Percentiles rank a stretch among this genome's conserved stretches.
These are phyloP conservation scores for Hydractinia echinata DNA, from an alignment of 30 jellyfish, hydroid and myxozoan species.

Conservation along the genomic window DNA sequence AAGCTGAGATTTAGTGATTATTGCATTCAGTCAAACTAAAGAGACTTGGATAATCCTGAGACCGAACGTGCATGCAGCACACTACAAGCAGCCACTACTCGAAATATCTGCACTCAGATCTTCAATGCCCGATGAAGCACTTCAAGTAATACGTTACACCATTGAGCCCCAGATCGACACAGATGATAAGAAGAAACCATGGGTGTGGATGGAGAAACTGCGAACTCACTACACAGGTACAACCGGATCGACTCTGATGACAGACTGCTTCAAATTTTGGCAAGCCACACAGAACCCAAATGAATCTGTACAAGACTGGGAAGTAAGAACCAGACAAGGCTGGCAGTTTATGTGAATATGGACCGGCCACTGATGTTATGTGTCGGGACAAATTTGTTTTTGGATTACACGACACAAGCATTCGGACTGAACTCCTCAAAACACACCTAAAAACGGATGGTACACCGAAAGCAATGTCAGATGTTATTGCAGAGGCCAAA, in stretches of 20 bases:
- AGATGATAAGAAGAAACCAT: not conserved
- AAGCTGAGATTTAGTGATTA: constrained; percentile 9
- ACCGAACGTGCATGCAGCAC: not conserved
- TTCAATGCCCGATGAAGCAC: not conserved
- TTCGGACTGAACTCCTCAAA: not conserved
- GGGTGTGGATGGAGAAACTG: not conserved
- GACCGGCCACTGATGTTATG: not conserved
- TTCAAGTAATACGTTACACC: not conserved
- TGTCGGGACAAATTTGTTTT: not conserved
- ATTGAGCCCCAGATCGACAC: not conserved
- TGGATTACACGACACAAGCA: not conserved
- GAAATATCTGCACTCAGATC: not conserved
- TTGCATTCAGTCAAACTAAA: constrained; percentile 1
- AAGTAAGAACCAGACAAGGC: not conserved
- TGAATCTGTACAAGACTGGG: not conserved
- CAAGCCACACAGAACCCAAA: not conserved
- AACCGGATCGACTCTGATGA: not conserved
- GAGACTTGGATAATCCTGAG: not conserved
- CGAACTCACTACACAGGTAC: not conserved
- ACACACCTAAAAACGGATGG: not conserved
- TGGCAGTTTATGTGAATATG: constrained; percentile 8
- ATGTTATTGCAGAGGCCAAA: constrained; percentile 27
- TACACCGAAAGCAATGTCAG: constrained; percentile 6
- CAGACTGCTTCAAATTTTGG: not conserved
- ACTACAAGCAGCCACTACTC: not conserved